phyloP scores from a whole-genome alignment of 2,797 vertebrate genomes.

The Leptoclinus maculatus region DNA sequence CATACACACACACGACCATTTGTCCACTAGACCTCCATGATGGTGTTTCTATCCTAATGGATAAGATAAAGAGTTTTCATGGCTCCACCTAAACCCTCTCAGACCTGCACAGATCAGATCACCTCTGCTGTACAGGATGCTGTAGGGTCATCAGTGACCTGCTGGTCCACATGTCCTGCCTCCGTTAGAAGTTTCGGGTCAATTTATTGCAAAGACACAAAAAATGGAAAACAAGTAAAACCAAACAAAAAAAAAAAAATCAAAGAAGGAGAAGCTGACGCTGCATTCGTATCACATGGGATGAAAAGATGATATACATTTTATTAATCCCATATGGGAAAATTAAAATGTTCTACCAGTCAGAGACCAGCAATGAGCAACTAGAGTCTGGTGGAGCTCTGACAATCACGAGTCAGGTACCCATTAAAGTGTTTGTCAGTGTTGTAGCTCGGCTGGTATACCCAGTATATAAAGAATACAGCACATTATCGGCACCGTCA shows the following conservation, averaged over 20 bases:
- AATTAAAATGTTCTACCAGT: not conserved
- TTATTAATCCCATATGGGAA: no score
- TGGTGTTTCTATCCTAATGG: not conserved
- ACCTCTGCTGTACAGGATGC: not conserved
- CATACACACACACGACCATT: no score
- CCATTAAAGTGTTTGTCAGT: no score
- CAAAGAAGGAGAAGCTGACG: slow-evolving; percentile 1
- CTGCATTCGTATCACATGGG: slow-evolving; percentile 40
- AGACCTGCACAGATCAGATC: not conserved
- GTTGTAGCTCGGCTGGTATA: not conserved
- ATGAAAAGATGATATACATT: not conserved
- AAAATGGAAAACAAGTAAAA: not conserved
- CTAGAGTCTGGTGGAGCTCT: not conserved
- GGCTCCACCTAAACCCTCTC: not conserved
- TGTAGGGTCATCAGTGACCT: not conserved
- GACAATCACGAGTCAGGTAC: no score
- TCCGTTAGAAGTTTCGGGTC: not conserved
- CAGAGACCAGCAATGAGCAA: not conserved
- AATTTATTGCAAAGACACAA: slow-evolving; percentile 37
- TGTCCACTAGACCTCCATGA: no score
- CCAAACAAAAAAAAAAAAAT: not conserved
- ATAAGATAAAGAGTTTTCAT: no score
- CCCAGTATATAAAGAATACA: not conserved
- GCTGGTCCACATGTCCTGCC: slow-evolving; percentile 1
- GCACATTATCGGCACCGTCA: not conserved